Conservation (phyloP, 1,140 invertebrate species). For the Atta colombica region DNA sequence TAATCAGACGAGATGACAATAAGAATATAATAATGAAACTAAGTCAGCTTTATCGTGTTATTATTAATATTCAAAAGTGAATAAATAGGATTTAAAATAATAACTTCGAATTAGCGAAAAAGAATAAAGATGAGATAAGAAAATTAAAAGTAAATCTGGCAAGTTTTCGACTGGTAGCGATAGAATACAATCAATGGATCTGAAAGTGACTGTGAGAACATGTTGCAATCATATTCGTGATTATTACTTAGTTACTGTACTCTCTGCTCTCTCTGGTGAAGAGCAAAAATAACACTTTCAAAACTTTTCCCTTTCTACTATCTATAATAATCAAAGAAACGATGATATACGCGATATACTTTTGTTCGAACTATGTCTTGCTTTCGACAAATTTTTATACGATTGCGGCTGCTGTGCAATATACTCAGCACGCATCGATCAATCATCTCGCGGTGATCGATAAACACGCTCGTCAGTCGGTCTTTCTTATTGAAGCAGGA, state of each 20-base stretch:
- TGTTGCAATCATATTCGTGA: constrained; percentile 16
- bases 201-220: constrained; percentile 23
- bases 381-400: constrained; percentile 56
- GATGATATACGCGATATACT: background rate
- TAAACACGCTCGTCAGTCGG: constrained; percentile 25
- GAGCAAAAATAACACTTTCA: constrained; percentile 32
- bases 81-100: background rate
- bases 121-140: background rate
- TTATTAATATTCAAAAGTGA: background rate
- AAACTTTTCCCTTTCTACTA: constrained; percentile 29
- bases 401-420: background rate
- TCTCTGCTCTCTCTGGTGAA: constrained; percentile 10
- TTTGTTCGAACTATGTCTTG: constrained; percentile 5
- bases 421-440: constrained; percentile 15
- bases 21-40: background rate
- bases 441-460: constrained; percentile 47
- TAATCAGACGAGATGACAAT: background rate
- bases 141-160: background rate
- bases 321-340: background rate
- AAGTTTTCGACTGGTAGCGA: background rate
- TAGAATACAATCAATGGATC: background rate
- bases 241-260: background rate
- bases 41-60: background rate
- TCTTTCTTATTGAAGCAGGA: constrained; percentile 11
- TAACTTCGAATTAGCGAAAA: background rate